Evolutionary conservation across 2,113 vertebrate genomes (phyloP).

Genomic region (Willisornis vidua): DNA sequence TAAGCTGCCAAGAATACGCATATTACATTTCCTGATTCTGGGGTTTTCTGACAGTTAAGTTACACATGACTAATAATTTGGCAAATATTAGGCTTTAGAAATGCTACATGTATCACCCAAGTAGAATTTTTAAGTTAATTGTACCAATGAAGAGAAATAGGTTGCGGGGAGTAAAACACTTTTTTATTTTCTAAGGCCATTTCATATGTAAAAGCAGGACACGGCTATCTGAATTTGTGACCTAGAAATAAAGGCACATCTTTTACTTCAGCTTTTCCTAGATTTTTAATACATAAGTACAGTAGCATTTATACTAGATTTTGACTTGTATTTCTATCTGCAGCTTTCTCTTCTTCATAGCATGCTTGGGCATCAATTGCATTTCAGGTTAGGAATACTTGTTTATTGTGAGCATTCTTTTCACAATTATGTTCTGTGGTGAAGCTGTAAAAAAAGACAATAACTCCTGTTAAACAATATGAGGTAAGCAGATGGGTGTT

Average conservation of each 20-base stretch:
- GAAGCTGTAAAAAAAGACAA: background rate
- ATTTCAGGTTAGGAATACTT: background rate
- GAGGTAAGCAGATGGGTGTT: background rate
- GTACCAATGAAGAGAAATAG: background rate
- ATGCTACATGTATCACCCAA: background rate
- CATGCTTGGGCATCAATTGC: background rate
- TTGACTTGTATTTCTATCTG: background rate
- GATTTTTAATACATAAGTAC: background rate
- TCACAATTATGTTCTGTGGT: background rate
- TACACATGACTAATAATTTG: background rate
- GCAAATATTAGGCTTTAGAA: background rate
- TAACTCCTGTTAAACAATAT: background rate
- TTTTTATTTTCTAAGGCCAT: background rate
- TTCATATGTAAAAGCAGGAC: background rate
- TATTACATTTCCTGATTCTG: background rate
- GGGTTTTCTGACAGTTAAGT: background rate
- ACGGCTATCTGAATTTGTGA: fast-evolving
- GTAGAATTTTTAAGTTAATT: background rate
- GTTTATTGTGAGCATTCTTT: background rate
- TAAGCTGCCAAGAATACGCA: background rate
- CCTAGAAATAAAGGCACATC: background rate
- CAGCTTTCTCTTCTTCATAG: background rate
- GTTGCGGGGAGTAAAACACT: background rate
- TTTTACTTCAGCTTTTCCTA: background rate
- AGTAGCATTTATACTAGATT: background rate